Conservation (phyloP, 2,113 vertebrate species). For the human region DNA sequence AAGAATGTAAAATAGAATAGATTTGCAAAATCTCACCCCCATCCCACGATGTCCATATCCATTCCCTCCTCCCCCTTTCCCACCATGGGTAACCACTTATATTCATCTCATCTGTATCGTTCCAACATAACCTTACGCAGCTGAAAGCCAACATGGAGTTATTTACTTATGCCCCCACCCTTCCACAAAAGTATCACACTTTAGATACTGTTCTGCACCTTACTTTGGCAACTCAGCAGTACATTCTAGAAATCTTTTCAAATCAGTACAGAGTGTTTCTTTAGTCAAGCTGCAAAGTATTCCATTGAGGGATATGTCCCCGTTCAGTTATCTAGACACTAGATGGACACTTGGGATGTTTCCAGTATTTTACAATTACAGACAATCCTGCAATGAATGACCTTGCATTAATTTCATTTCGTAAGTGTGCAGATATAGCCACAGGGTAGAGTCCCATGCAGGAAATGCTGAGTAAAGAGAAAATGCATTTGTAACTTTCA, state of each 20-base stretch:
- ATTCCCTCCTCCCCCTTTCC: background rate
- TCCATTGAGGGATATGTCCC: background rate
- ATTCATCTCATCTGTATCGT: background rate
- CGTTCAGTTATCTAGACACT: background rate
- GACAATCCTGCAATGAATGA: background rate
- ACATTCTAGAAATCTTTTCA: background rate
- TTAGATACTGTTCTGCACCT: background rate
- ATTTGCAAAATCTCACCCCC: background rate
- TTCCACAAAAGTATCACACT: background rate
- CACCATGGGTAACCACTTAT: background rate
- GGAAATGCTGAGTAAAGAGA: background rate
- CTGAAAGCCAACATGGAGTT: background rate
- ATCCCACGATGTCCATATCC: accelerated
- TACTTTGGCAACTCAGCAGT: background rate
- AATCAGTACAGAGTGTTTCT: background rate
- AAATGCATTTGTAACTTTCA: background rate
- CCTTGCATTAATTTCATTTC: background rate
- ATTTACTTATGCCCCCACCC: background rate
- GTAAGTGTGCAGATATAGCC: background rate
- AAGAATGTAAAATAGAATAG: background rate
- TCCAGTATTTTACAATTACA: background rate
- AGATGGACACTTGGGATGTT: background rate
- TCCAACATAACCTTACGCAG: background rate
- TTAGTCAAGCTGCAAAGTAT: too few relatives aligned
- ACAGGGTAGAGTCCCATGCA: background rate